Percentiles rank a stretch among this genome's conserved stretches.
These are phyloP conservation scores for Acipenser transmontanus DNA, from an alignment of 2,797 vertebrate species.

Conservation along the genomic window DNA sequence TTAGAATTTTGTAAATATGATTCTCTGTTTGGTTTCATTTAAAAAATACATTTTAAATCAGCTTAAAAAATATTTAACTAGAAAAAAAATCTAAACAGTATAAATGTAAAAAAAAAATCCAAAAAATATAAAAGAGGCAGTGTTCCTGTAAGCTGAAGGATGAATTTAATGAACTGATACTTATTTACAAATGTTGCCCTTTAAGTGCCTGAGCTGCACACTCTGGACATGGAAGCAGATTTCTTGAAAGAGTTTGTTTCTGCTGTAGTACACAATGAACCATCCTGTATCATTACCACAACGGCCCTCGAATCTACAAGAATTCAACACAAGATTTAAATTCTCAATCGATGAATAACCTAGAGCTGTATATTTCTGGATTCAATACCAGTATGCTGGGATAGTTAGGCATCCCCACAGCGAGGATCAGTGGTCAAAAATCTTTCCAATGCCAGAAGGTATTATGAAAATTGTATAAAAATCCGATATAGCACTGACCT, in stretches of 20 bases:
- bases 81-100: too few species aligned
- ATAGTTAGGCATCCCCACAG: slow-evolving; percentile 94
- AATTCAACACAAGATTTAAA: slow-evolving; percentile 77
- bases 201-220: slow-evolving; percentile 46
- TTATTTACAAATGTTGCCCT: too few species aligned
- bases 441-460: slow-evolving; percentile 98
- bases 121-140: too few species aligned
- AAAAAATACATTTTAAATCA: too few species aligned
- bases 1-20: too few species aligned
- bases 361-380: slow-evolving; percentile 81
- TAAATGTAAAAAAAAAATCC: too few species aligned
- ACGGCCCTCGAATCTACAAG: slow-evolving; percentile 34
- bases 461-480: slow-evolving; percentile 93
- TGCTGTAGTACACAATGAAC: slow-evolving; percentile 51
- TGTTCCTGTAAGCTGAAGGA: too few species aligned
- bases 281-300: slow-evolving; percentile 47
- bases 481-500: slow-evolving; percentile 93
- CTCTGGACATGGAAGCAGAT: slow-evolving; percentile 38
- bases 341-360: slow-evolving; percentile 99
- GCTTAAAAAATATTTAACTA: too few species aligned
- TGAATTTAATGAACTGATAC: too few species aligned
- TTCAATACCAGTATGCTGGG: slow-evolving; percentile 70
- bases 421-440: slow-evolving; percentile 95
- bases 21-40: too few species aligned
- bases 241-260: slow-evolving; percentile 41